Evolutionary conservation across 1,140 invertebrate genomes (phyloP).

Genomic region (Cotesia glomerata): DNA sequence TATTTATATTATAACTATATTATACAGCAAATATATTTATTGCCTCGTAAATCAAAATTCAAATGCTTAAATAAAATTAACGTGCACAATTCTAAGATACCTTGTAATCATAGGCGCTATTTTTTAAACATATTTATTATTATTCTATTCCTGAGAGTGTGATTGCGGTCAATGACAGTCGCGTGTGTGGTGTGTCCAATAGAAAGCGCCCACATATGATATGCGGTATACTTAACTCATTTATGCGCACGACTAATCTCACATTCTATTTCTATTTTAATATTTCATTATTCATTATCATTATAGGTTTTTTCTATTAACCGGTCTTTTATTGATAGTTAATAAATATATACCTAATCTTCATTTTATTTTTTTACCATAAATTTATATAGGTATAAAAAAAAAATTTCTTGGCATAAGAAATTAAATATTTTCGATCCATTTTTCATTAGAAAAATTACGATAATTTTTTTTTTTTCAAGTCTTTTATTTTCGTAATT

Average conservation of each 20-base stretch:
- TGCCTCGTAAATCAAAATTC: neutral
- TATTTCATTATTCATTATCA: too few relatives aligned
- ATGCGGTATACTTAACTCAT: neutral
- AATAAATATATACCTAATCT: too few relatives aligned
- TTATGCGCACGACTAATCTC: slow-evolving; percentile 1
- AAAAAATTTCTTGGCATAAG: too few relatives aligned
- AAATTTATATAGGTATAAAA: too few relatives aligned
- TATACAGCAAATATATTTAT: neutral
- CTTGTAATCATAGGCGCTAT: neutral
- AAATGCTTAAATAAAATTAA: too few relatives aligned
- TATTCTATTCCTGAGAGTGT: neutral
- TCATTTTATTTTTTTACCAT: too few relatives aligned
- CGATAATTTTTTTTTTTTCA: too few relatives aligned
- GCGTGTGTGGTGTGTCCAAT: neutral
- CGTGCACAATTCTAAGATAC: too few relatives aligned
- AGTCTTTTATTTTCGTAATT: too few relatives aligned
- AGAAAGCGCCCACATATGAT: neutral
- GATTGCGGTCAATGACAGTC: slow-evolving; percentile 8
- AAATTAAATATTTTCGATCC: too few relatives aligned
- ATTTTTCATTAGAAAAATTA: too few relatives aligned
- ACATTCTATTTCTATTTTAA: neutral
- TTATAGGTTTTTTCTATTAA: neutral
- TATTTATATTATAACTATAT: neutral
- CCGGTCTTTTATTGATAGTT: neutral
- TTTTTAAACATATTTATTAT: neutral